phyloP scores from a whole-genome alignment of 2,888 invertebrate species.

The Schizaphis graminum region DNA sequence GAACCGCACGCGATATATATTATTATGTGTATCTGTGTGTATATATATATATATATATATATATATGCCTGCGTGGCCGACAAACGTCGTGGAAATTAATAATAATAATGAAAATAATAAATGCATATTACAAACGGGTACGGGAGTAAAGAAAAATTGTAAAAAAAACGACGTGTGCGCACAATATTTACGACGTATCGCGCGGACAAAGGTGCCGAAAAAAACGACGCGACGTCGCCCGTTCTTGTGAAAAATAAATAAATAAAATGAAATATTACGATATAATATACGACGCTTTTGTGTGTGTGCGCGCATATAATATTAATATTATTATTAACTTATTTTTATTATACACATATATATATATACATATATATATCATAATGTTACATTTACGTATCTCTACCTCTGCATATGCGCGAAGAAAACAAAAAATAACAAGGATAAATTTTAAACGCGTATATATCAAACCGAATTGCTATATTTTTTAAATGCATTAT shows the following conservation, averaged over 20 bases:
- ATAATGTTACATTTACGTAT: background rate
- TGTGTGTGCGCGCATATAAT: background rate
- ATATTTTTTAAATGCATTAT: background rate
- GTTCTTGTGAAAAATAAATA: background rate
- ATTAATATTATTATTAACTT: conserved; percentile 23
- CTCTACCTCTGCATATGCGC: background rate
- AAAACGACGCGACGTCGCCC: conserved; percentile 15
- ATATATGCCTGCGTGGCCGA: conserved; percentile 23
- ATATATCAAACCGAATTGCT: background rate
- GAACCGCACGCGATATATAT: conserved; percentile 60
- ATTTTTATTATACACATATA: background rate
- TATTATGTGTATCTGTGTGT: background rate
- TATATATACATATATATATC: background rate
- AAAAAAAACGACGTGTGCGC: background rate
- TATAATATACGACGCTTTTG: background rate
- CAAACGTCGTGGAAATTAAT: conserved; percentile 48
- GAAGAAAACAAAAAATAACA: background rate
- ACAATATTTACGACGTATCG: conserved; percentile 47
- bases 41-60: too few relatives aligned
- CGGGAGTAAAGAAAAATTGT: background rate
- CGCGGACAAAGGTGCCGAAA: conserved; percentile 58
- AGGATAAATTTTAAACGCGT: background rate
- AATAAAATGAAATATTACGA: conserved; percentile 4
- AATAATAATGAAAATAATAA: conserved; percentile 32
- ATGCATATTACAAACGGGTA: background rate